These are phyloP conservation scores for Trichopoda pennipes DNA, from an alignment of 2,888 invertebrate species.

Conservation along the genomic window DNA sequence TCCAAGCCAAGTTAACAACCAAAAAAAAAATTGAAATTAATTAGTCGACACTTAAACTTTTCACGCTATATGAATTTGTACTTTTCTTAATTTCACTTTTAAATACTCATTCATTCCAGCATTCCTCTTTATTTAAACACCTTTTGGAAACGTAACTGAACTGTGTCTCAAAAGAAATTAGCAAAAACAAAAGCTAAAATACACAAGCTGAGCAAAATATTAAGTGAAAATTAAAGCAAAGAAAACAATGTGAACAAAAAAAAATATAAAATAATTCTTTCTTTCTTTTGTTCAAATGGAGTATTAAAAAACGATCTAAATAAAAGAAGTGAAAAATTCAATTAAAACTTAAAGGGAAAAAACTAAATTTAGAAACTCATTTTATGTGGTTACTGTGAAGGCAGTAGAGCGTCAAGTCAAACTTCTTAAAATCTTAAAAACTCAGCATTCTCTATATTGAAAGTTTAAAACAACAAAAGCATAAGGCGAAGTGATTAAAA, in stretches of 20 bases:
- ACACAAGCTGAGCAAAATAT: conserved; percentile 27
- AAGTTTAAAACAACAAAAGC: conserved; percentile 8
- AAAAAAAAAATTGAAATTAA: conserved; percentile 55
- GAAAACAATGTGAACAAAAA: conserved; percentile 14
- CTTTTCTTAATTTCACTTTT: conserved; percentile 48
- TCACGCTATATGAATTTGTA: conserved; percentile 56
- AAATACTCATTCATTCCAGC: conserved; percentile 37
- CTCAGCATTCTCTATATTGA: conserved; percentile 36
- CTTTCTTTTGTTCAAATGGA: conserved; percentile 26
- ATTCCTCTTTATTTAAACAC: conserved; percentile 42
- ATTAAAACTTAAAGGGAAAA: conserved; percentile 52
- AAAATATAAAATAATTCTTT: background rate
- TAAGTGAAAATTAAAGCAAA: conserved; percentile 36
- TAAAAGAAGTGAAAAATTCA: conserved; percentile 64
- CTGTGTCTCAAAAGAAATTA: background rate
- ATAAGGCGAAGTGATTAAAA: background rate
- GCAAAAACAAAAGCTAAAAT: background rate
- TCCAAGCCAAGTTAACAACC: background rate
- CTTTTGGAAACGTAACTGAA: conserved; percentile 27
- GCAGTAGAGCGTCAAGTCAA: conserved; percentile 56
- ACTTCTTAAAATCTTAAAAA: conserved; percentile 51
- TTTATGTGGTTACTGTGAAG: conserved; percentile 47
- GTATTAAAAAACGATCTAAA: conserved; percentile 53
- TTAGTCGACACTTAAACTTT: conserved; percentile 67
- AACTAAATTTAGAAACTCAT: conserved; percentile 31